Conservation (phyloP, 2,888 invertebrate species). For the Phragmatobia fuliginosa region DNA sequence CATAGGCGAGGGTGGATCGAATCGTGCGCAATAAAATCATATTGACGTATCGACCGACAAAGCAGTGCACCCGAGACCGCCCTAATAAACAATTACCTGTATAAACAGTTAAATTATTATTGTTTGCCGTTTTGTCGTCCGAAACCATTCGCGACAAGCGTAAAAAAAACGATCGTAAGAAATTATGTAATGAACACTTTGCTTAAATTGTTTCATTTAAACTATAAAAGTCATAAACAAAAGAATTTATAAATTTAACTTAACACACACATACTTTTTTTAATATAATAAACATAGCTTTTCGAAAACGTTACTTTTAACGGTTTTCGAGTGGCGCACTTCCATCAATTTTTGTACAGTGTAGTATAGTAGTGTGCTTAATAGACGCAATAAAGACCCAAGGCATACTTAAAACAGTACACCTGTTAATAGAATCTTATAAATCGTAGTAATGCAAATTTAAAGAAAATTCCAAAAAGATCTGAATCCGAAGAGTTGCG, state of each 20-base stretch:
- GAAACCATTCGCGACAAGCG: constrained; percentile 56
- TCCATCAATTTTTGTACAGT: no score
- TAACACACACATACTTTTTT: neutral
- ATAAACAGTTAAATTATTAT: constrained; percentile 77
- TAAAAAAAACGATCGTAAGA: constrained; percentile 26
- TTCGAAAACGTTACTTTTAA: no score
- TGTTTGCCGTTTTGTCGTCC: constrained; percentile 73
- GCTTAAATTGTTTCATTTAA: constrained; percentile 6
- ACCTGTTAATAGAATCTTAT: no score
- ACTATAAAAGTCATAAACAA: constrained; percentile 2
- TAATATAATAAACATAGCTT: no score
- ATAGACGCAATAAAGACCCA: no score
- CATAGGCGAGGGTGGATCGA: constrained; percentile 64
- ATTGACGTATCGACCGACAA: constrained; percentile 71
- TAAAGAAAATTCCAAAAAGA: neutral
- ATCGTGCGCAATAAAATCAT: constrained; percentile 70
- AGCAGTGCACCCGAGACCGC: constrained; percentile 55
- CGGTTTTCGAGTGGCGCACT: no score
- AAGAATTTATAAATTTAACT: neutral
- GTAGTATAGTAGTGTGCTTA: no score
- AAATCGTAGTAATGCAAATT: no score
- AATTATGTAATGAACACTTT: constrained; percentile 22
- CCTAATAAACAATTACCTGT: constrained; percentile 82
- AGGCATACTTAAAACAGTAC: no score
- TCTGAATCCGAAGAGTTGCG: neutral